These are phyloP conservation scores for Caenorhabditis macrosperma DNA, from an alignment of 2,888 invertebrate genomes.

Conservation along the genomic window DNA sequence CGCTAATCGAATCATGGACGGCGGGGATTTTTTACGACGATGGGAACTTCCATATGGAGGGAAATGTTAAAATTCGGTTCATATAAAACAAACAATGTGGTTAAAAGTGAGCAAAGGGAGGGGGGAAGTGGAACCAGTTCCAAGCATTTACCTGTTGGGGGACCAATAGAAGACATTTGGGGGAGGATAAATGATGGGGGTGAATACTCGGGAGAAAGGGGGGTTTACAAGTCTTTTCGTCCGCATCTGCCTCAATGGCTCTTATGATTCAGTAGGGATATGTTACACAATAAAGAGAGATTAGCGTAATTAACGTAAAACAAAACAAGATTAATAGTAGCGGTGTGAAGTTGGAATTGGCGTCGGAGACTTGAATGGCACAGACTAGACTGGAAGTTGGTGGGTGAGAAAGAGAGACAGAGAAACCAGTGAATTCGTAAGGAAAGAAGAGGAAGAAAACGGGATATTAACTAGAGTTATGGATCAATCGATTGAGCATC, in stretches of 20 bases:
- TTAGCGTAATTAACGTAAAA: slow-evolving; percentile 7
- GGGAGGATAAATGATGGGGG: no score
- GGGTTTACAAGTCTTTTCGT: no score
- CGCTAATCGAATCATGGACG: no score
- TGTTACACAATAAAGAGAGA: background rate
- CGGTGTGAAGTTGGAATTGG: background rate
- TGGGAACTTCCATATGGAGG: background rate
- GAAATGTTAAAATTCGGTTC: background rate
- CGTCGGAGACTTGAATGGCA: slow-evolving; percentile 7
- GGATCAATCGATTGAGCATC: background rate
- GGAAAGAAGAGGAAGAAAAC: background rate
- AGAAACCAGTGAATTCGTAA: slow-evolving; percentile 10
- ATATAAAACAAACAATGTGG: slow-evolving; percentile 7
- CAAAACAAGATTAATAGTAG: background rate
- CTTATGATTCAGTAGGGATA: no score
- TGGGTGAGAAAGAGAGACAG: slow-evolving; percentile 12
- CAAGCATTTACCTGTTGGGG: background rate
- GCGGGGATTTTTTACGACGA: background rate
- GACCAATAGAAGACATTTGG: background rate
- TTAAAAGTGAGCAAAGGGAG: background rate
- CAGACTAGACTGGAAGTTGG: slow-evolving; percentile 29
- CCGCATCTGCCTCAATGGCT: no score
- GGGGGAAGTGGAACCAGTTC: background rate
- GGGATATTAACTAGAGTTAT: background rate
- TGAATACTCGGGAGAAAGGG: no score